Conservation (phyloP, 1,140 invertebrate genomes). For the Eueides isabella region DNA sequence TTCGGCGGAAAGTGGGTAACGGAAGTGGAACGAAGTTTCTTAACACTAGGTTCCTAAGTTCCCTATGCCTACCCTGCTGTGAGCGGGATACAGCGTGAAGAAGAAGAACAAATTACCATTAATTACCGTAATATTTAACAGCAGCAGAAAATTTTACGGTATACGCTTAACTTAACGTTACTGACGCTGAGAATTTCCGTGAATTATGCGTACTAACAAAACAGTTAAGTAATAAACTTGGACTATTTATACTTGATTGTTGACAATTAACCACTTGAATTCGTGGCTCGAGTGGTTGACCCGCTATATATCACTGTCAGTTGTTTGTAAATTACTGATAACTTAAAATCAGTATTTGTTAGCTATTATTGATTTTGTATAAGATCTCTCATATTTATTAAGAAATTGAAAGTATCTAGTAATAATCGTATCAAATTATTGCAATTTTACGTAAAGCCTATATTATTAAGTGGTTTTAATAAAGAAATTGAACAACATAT, state of each 20-base stretch:
- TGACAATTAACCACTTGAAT: constrained; percentile 52
- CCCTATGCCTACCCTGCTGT: too few species aligned
- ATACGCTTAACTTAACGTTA: neutral
- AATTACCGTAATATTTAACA: neutral
- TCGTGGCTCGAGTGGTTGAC: constrained; percentile 26
- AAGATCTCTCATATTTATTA: neutral
- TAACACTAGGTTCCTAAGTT: too few species aligned
- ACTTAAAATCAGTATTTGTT: neutral
- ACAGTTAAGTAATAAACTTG: constrained; percentile 16
- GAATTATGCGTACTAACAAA: neutral
- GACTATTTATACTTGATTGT: constrained; percentile 25
- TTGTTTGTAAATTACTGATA: neutral
- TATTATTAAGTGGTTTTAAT: neutral
- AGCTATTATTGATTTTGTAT: neutral
- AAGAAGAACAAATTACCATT: neutral
- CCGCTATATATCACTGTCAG: neutral
- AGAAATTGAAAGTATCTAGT: too few species aligned
- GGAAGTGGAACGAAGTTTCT: too few species aligned
- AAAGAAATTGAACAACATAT: neutral
- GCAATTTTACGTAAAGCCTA: neutral
- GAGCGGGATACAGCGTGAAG: too few species aligned
- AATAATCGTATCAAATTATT: neutral
- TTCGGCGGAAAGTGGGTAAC: too few species aligned
- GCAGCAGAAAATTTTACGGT: neutral
- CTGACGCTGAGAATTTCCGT: neutral